phyloP scores from a whole-genome alignment of 2,797 vertebrate genomes.

The Chaetodon trifasciatus region DNA sequence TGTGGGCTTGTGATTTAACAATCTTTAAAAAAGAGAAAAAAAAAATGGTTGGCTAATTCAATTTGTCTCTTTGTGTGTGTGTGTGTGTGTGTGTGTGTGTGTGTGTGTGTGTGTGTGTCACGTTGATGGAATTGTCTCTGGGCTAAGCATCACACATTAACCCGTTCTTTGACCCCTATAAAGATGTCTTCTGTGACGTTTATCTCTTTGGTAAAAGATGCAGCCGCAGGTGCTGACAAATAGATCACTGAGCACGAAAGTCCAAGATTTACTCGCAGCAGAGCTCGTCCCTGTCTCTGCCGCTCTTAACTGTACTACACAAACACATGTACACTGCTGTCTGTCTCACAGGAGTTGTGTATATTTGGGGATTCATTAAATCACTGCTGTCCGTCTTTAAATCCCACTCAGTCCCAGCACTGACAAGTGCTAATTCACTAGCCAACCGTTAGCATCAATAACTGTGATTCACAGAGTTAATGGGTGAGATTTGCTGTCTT shows the following conservation, averaged over 20 bases:
- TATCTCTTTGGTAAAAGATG: conserved; percentile 79
- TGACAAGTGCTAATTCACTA: conserved; percentile 51
- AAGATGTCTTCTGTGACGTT: conserved; percentile 79
- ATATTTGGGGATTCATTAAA: conserved; percentile 47
- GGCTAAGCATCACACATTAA: conserved; percentile 78
- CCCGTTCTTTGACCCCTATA: conserved; percentile 82
- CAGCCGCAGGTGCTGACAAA: conserved; percentile 56
- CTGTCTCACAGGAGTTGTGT: conserved; percentile 28
- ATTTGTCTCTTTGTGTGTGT: conserved; percentile 59
- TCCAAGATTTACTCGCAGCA: conserved; percentile 61
- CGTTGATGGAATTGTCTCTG: conserved; percentile 60
- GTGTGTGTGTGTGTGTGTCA: conserved; percentile 22
- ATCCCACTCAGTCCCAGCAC: conserved; percentile 38
- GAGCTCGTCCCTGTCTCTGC: conserved; percentile 22
- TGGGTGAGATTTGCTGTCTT: conserved; percentile 47
- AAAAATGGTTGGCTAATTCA: conserved; percentile 59
- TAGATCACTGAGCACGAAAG: conserved; percentile 65
- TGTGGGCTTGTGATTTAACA: conserved; percentile 71
- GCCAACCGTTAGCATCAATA: conserved; percentile 48
- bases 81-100: conserved; percentile 16
- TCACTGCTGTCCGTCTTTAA: conserved; percentile 54
- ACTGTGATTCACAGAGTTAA: conserved; percentile 49
- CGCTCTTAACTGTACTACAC: conserved; percentile 25
- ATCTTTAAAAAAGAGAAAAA: conserved; percentile 46
- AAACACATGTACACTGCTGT: conserved; percentile 22